Base-by-base conservation (phyloP, 2,113 vertebrate genomes). In the Ptyas mucosa region DNA sequence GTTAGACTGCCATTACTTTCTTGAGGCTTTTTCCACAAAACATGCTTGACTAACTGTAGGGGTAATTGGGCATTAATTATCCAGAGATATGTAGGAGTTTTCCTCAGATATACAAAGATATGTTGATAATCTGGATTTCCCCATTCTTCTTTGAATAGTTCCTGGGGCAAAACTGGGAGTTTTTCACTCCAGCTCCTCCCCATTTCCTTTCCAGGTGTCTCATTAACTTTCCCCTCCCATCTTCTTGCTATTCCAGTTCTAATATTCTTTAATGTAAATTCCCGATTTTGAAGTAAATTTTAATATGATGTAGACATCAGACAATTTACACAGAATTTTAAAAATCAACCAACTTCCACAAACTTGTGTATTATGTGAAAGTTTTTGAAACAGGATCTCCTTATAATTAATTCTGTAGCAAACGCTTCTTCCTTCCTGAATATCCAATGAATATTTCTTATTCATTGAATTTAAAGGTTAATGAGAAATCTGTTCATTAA, bases 321-420 rank as follows among this genome's bases (percentile, higher is more conserved):
- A 20, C 29, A 39, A 24, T 87, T 87, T 75, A 86, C 20, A 5
- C 5, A 3, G 26, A 52, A 9, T 91, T 61, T 29, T 6, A 81
- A 85, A 52, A 55, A 94, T 64, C 12, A 85, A 53, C 43, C 91
- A 2, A 90, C 55, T 10, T 51, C 58, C 23, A 5, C 0, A 87
- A 46, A n/a, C 55, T 92, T 43, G 69, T 95, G 39, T 94, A 86
- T 49, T 53, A 2, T 87, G 88, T 0, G 6, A n/a, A 75, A 57
- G 29, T 52, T 94, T 92, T 26, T 81, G 75, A 93, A 94, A 54
- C 12, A 4, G 14, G 58, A 57, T 54, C 95, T 90, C 90, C 1
- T 90, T 90, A 94, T 90, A 21, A 88, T 85, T 89, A 91, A 93
- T 91, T 89, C 12, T 85, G 87, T 20, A 92, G 91, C 61, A 95